phyloP scores from a whole-genome alignment of 2,797 vertebrate species.

The Danio choprae region DNA sequence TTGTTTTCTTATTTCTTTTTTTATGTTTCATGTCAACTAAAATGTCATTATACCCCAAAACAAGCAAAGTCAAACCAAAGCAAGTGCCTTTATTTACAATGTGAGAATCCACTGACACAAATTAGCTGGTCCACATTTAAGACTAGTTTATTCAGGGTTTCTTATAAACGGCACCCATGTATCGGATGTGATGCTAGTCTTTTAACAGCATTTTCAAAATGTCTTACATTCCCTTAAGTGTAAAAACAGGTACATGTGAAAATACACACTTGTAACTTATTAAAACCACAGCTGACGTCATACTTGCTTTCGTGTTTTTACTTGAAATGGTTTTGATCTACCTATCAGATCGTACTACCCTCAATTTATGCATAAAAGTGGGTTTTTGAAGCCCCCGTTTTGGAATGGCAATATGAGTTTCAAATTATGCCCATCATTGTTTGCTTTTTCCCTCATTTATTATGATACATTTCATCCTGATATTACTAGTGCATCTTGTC shows the following conservation, averaged over 20 bases:
- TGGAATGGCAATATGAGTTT: too few relatives aligned
- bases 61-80: slow-evolving; percentile 61
- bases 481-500: too few relatives aligned
- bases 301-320: slow-evolving; percentile 16
- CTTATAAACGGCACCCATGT: slow-evolving; percentile 45
- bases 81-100: slow-evolving; percentile 60
- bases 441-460: too few relatives aligned
- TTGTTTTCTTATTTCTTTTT: slow-evolving; percentile 49
- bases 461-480: too few relatives aligned
- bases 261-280: slow-evolving; percentile 82
- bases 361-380: background rate
- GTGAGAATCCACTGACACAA: slow-evolving; percentile 55
- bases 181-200: slow-evolving; percentile 55
- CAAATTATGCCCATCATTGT: too few relatives aligned
- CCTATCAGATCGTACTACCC: background rate
- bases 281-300: slow-evolving; percentile 75
- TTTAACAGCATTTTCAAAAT: slow-evolving; percentile 62
- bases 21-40: slow-evolving; percentile 48
- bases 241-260: slow-evolving; percentile 77
- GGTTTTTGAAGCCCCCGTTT: background rate
- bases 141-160: slow-evolving; percentile 10
- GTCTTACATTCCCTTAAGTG: slow-evolving; percentile 66
- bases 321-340: background rate
- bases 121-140: slow-evolving; percentile 48
- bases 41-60: slow-evolving; percentile 55